Evolutionary conservation across 1,140 invertebrate genomes (phyloP), one percentile per base, ranked within the genome.

Genomic region (Holcopasites calliopsidis): DNA sequence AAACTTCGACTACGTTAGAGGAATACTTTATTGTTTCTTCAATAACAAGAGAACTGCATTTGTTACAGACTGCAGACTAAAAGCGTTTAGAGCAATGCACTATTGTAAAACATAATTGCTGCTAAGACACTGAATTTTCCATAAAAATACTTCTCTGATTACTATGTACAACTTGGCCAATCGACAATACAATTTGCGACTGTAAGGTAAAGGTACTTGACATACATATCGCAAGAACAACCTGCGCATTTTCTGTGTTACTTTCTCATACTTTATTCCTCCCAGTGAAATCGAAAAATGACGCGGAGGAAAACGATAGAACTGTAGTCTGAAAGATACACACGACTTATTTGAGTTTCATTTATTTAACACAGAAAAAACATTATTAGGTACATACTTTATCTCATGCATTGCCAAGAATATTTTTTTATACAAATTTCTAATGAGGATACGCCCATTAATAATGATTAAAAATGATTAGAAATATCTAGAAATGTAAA

Each of bases 121-220:
- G 50, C 16, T 4, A 23, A 23, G 28, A n/a, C 35, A 23, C 10
- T 54, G 65, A 31, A 31, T 18, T 11, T 3, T 1, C 49, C 23
- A 26, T 13, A 54, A 40, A 40, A 68, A 42, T 54, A 13, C 23
- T 35, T 31, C 5, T 49, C 33, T 1, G 3, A 68, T 40, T 40
- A 28, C 35, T 40, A n/a, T n/a, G n/a, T n/a, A n/a, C 35, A 7
- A 16, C 33, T 68, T 68, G 18, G 13, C 18, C 49, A 52, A 66
- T 54, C 23, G 2, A 28, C 54, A 54, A 33, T 49, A 47, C 60
- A 62, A 57, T 57, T 28, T 33, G 18, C 49, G 16, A 54, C 33
- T n/a, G 31, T 23, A 40, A 42, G 23, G 33, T 68, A 54, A n/a
- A n/a, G n/a, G n/a, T n/a, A n/a, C 64, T 54, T 40, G 33, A 68